Conservation (phyloP, 2,113 vertebrate genomes). For the Neogale vison region DNA sequence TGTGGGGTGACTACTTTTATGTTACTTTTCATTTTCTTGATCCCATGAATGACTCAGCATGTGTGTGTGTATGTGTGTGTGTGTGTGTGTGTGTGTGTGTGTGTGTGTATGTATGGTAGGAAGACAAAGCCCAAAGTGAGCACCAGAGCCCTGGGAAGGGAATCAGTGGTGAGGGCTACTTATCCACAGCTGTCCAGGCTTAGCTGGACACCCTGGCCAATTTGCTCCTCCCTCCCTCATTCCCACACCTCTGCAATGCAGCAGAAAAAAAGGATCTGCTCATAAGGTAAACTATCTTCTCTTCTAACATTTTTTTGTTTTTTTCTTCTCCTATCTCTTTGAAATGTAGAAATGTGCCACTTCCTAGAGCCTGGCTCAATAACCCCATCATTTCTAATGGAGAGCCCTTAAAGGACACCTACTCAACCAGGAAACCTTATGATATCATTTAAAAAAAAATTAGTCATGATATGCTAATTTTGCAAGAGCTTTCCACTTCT, state of each 20-base stretch:
- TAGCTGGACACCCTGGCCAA: rapidly evolving
- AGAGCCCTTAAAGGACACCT: background rate
- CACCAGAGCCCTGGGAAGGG: background rate
- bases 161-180: background rate
- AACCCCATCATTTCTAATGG: background rate
- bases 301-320: background rate
- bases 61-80: background rate
- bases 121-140: background rate
- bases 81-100: background rate
- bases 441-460: background rate
- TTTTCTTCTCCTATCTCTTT: background rate
- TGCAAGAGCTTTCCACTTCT: background rate
- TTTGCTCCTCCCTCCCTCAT: rapidly evolving
- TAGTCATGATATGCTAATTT: background rate
- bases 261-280: background rate
- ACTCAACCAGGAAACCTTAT: background rate
- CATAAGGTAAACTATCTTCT: background rate
- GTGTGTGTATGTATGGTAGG: background rate
- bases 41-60: background rate
- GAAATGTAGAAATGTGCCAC: background rate
- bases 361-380: background rate
- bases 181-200: background rate
- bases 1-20: background rate
- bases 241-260: background rate
- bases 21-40: background rate